Percentiles rank a stretch among this genome's conserved stretches.
These are phyloP conservation scores for Ictalurus furcatus DNA, from an alignment of 2,113 vertebrate species.

Conservation along the genomic window DNA sequence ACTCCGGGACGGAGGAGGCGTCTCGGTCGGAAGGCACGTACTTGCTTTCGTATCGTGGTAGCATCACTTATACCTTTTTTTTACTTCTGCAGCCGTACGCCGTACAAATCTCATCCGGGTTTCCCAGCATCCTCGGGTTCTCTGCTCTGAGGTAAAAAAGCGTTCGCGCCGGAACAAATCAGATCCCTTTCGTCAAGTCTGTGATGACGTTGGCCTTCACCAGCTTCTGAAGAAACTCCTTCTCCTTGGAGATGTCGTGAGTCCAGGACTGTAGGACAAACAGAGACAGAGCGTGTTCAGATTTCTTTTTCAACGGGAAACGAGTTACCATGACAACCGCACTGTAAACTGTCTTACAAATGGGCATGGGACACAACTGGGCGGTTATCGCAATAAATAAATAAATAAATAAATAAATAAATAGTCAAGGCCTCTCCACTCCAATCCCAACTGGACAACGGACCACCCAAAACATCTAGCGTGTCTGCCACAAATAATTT, in stretches of 20 bases:
- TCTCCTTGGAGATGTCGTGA: conserved; percentile 96
- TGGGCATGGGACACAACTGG: not conserved
- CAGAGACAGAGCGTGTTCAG: conserved; percentile 11
- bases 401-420: no score
- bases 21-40: conserved; percentile 73
- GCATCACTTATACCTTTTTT: conserved; percentile 42
- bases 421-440: not conserved
- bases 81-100: conserved; percentile 4
- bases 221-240: conserved; percentile 94
- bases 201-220: conserved; percentile 91
- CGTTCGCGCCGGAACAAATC: conserved; percentile 61
- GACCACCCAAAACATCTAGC: conserved; percentile 2
- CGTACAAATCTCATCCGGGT: conserved; percentile 31
- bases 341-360: not conserved
- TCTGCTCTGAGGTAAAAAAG: conserved; percentile 41
- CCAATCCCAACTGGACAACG: not conserved
- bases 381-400: no score
- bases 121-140: conserved; percentile 52
- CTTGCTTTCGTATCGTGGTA: conserved; percentile 51
- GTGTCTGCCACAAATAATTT: conserved; percentile 5
- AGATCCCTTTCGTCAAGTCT: conserved; percentile 94
- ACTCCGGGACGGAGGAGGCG: conserved; percentile 55
- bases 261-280: conserved; percentile 88
- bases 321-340: not conserved
- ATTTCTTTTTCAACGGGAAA: not conserved